Percentiles rank a stretch among this genome's conserved stretches.
These are phyloP conservation scores for Diloba caeruleocephala DNA, from an alignment of 2,888 invertebrate species.

Conservation along the genomic window DNA sequence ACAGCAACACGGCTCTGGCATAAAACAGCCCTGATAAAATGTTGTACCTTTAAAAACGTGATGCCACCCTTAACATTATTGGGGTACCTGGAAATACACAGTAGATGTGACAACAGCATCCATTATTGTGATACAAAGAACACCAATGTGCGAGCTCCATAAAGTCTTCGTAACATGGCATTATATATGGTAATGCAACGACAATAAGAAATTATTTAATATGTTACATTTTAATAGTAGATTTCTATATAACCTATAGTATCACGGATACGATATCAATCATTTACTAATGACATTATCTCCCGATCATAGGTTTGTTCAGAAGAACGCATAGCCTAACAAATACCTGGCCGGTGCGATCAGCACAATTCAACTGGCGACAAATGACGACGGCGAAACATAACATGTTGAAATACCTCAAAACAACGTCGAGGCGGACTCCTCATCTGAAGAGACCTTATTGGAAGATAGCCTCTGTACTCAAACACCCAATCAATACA, in stretches of 20 bases:
- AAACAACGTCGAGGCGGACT: constrained; percentile 75
- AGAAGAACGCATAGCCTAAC: constrained; percentile 70
- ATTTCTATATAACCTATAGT: constrained; percentile 36
- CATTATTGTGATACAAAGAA: constrained; percentile 66
- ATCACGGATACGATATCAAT: constrained; percentile 42
- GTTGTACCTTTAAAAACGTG: constrained; percentile 60
- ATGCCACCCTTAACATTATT: constrained; percentile 70
- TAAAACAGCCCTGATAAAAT: not conserved
- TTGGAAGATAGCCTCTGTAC: constrained; percentile 64
- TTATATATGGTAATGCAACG: constrained; percentile 59
- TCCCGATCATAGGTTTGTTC: constrained; percentile 31
- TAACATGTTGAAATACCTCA: constrained; percentile 81
- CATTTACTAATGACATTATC: constrained; percentile 26
- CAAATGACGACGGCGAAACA: constrained; percentile 74
- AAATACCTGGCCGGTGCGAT: constrained; percentile 82
- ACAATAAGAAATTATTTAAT: constrained; percentile 38
- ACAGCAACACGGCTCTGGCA: too few species aligned
- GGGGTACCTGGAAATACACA: constrained; percentile 86
- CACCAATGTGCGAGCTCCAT: constrained; percentile 67
- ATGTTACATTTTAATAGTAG: constrained; percentile 23
- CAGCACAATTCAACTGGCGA: constrained; percentile 68
- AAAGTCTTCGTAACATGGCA: constrained; percentile 64
- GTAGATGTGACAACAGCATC: constrained; percentile 82
- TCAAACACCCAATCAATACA: constrained; percentile 41
- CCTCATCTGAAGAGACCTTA: constrained; percentile 65